Base-by-base conservation (phyloP, 92 coral and sea anemone genomes). In the Phenganax subtilis region DNA sequence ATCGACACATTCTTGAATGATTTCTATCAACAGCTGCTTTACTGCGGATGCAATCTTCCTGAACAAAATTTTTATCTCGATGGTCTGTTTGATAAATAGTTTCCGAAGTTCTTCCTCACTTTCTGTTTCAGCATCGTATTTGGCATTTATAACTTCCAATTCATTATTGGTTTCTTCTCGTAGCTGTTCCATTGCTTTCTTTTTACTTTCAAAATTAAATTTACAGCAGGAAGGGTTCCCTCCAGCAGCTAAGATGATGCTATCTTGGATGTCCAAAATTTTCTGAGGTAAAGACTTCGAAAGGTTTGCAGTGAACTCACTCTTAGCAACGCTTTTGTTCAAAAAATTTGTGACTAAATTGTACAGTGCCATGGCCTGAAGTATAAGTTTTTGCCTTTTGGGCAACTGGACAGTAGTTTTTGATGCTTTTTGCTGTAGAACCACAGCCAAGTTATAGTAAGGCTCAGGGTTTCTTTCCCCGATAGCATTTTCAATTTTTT, bases 191-290 rank as follows among this genome's bases (percentile, higher is more conserved):
- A 75, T 47, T 1, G 6, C 53, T 8, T 75, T 57, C 31, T 54
- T 75, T 37, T 75, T 55, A 56, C 66, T 55, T n/a, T 75, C 51
- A 7, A 20, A 20, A 75, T 75, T 52, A 75, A 56, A 75, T 7
- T 54, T 75, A 28, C 66, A 55, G 80, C 16, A 0, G 3, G 12
- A 8, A 1, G 66, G 53, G 16, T 75, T 75, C 31, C 80, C 80
- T 1, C 54, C 80, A 4, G 25, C 80, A 8, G 67, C 15, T 17
- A 55, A 17, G 6, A 75, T 52, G 47, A 75, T 8, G 67, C 16
- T 27, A 27, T 75, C 80, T 57, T 57, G 80, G 58, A 75, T 55
- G 2, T 56, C 66, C 2, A 4, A 65, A n/a, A 75, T 8, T 54
- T 56, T 75, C 12, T 9, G 64, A 20, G 67, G 57, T 7, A 75